These are phyloP conservation scores for Epicauta chinensis DNA, from an alignment of 1,140 invertebrate genomes.

Conservation along the genomic window DNA sequence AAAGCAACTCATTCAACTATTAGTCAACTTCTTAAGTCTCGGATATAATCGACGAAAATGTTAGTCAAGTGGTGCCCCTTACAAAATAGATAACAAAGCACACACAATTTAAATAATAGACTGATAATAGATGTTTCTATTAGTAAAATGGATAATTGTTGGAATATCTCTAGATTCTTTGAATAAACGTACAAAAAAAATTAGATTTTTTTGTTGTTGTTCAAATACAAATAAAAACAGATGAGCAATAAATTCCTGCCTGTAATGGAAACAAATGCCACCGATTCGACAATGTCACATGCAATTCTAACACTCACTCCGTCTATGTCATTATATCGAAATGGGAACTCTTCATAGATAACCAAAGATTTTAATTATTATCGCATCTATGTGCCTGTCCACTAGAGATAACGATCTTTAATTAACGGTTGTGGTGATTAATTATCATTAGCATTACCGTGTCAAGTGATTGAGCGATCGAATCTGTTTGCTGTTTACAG, in stretches of 20 bases:
- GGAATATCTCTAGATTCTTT: too few species aligned
- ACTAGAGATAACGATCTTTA: slow-evolving; percentile 9
- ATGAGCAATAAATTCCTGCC: slow-evolving; percentile 21
- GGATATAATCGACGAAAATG: too few species aligned
- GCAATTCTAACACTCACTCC: slow-evolving; percentile 17
- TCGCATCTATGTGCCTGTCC: not conserved
- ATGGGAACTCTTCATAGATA: not conserved
- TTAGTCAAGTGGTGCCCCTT: too few species aligned
- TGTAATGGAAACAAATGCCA: slow-evolving; percentile 26
- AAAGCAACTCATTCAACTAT: not conserved
- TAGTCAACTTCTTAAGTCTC: not conserved
- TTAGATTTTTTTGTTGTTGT: too few species aligned
- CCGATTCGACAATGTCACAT: slow-evolving; percentile 20
- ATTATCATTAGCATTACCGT: slow-evolving; percentile 14
- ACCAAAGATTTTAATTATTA: slow-evolving; percentile 2
- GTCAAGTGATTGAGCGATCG: slow-evolving; percentile 11
- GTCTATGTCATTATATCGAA: slow-evolving; percentile 4
- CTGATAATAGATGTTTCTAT: too few species aligned
- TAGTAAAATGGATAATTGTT: too few species aligned
- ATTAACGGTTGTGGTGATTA: slow-evolving; percentile 13
- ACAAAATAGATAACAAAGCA: too few species aligned
- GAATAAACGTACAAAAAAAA: too few species aligned
- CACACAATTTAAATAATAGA: too few species aligned
- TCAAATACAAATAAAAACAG: slow-evolving; percentile 10
- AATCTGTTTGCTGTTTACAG: not conserved